These are phyloP conservation scores for Cherax quadricarinatus DNA, from an alignment of 1,140 invertebrate genomes.

Conservation along the genomic window DNA sequence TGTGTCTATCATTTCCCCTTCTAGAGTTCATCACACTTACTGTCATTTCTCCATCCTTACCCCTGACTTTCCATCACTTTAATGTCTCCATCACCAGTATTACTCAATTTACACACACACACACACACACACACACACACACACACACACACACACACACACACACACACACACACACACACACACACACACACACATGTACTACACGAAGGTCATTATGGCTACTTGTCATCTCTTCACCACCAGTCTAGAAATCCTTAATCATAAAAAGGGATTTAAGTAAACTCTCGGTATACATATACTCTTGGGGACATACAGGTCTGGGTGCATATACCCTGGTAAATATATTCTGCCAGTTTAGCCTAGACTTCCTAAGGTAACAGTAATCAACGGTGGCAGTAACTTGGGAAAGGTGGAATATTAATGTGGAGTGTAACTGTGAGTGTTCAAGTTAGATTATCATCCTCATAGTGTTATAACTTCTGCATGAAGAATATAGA, in stretches of 20 bases:
- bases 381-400: not conserved
- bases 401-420: not conserved
- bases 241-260: too few relatives aligned
- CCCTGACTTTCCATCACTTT: not conserved
- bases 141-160: constrained; percentile 12
- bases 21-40: not conserved
- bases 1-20: too few relatives aligned
- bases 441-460: not conserved
- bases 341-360: not conserved
- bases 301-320: not conserved
- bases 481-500: not conserved
- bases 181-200: too few relatives aligned
- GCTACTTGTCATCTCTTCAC: too few relatives aligned
- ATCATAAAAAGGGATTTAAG: too few relatives aligned
- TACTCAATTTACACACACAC: constrained; percentile 16
- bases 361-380: not conserved
- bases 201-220: too few relatives aligned
- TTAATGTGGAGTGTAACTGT: not conserved
- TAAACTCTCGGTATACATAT: too few relatives aligned
- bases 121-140: constrained; percentile 20
- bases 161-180: constrained; percentile 2
- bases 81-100: not conserved
- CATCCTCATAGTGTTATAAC: not conserved
- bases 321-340: not conserved
- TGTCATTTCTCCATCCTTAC: not conserved